Conservation (phyloP, 2,888 invertebrate genomes). For the Leucophenga montana region DNA sequence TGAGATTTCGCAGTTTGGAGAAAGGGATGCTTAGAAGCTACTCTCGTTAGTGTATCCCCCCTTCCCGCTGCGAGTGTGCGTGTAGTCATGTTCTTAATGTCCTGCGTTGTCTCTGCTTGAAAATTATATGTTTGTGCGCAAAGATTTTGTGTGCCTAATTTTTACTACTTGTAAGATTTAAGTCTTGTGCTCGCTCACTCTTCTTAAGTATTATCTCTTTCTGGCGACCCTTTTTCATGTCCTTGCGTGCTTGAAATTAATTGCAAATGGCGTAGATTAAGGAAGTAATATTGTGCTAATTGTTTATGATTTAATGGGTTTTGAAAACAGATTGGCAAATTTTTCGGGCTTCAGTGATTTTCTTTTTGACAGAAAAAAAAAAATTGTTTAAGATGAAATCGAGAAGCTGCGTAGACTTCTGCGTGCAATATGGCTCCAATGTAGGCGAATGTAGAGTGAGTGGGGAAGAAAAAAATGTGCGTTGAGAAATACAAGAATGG, state of each 20-base stretch:
- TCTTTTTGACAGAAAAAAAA: not conserved
- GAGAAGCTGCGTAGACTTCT: too few relatives aligned
- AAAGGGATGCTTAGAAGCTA: too few relatives aligned
- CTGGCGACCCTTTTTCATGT: constrained; percentile 13
- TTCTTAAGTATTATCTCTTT: not conserved
- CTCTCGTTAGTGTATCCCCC: too few relatives aligned
- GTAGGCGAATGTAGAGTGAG: too few relatives aligned
- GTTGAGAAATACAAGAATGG: too few relatives aligned
- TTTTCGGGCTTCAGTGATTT: not conserved
- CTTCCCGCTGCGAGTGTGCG: constrained; percentile 10
- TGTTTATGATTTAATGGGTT: constrained; percentile 61
- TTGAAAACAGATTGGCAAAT: not conserved
- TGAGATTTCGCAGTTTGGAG: constrained; percentile 54
- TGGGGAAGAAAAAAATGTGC: too few relatives aligned
- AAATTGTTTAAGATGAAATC: too few relatives aligned
- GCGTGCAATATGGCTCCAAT: too few relatives aligned
- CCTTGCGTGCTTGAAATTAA: constrained; percentile 59
- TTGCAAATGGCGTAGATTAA: constrained; percentile 65
- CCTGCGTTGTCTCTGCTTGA: constrained; percentile 54
- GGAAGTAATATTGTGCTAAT: constrained; percentile 63
- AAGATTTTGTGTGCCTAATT: constrained; percentile 60
- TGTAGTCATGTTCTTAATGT: constrained; percentile 26
- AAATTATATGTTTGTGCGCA: too few relatives aligned
- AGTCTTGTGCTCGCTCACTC: constrained; percentile 32
- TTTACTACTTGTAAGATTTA: constrained; percentile 51